Evolutionary conservation across 1,140 invertebrate genomes (phyloP).

Genomic region (Frieseomelitta varia): DNA sequence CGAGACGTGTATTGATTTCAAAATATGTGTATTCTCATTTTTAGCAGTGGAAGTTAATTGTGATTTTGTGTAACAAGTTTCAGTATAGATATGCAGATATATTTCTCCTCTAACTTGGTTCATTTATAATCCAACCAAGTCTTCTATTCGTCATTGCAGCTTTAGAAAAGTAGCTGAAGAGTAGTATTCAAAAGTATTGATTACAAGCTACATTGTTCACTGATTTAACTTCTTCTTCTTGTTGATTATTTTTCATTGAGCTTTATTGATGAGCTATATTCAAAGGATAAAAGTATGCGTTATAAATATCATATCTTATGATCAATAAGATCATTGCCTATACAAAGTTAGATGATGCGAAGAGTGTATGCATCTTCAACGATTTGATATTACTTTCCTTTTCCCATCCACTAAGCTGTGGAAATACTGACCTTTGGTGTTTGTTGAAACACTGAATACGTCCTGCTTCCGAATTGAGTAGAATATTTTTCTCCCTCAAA

Average conservation of each 20-base stretch:
- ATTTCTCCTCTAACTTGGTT: conserved; percentile 40
- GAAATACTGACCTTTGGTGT: conserved; percentile 56
- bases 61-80: conserved; percentile 50
- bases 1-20: conserved; percentile 62
- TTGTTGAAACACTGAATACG: conserved; percentile 43
- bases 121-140: conserved; percentile 40
- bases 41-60: conserved; percentile 57
- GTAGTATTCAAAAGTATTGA: conserved; percentile 60
- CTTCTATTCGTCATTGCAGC: conserved; percentile 58
- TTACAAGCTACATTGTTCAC: conserved; percentile 55
- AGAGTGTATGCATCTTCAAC: conserved; percentile 50
- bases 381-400: conserved; percentile 47
- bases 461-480: conserved; percentile 64
- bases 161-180: conserved; percentile 51
- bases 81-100: conserved; percentile 31
- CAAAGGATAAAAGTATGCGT: conserved; percentile 54
- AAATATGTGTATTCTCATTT: conserved; percentile 52
- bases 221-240: conserved; percentile 65
- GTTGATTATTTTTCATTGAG: conserved; percentile 64
- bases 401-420: conserved; percentile 49
- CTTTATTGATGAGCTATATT: conserved; percentile 57
- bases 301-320: conserved; percentile 60
- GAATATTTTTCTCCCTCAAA: conserved; percentile 64
- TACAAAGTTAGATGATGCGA: conserved; percentile 46
- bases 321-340: conserved; percentile 51